Base-by-base conservation (phyloP, 2,888 invertebrate genomes). In the Rhagonycha lutea region DNA sequence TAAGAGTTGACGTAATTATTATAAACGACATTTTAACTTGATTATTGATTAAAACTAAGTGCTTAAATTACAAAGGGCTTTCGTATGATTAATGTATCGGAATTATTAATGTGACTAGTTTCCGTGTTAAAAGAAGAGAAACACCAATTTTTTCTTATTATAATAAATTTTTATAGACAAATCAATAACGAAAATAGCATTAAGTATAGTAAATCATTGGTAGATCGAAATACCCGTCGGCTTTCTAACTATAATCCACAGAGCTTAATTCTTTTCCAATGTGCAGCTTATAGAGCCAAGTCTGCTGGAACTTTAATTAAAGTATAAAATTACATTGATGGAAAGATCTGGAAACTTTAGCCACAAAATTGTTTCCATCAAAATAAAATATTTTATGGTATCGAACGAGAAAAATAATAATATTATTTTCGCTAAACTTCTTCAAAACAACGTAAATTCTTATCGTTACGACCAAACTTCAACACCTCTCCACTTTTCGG, bases 231-330 rank as follows among this genome's bases (percentile, higher is more conserved):
- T 84, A 84, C 83, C 83, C 83, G 83, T 83, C 83, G 82, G 83
- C 82, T 85, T 82, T 81, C 82, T 79, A 84, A 84, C 84, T 83
- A 81, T 83, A 84, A 85, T 84, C 83, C 82, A 47, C 47, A 68
- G 72, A 77, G 78, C 82, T 83, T 84, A 83, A 84, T 82, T 83
- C 83, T 82, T 82, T 81, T 81, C 82, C 82, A 83, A 84, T 83
- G 80, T 81, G 76, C 79, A 80, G 80, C 81, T 83, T 83, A 83
- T 76, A 80, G 81, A 83, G 78, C 82, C 79, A 80, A 77, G 77
- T 80, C 81, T 79, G 80, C 81, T 83, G 80, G 82, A 83, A 84
- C 82, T 83, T 84, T 83, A 83, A 84, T 84, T 84, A 83, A 84
- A 83, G 82, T 82, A 76, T 76, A 76, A 76, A 76, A 76, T 76